Percentiles rank a stretch among this genome's conserved stretches.
phyloP scores from a whole-genome alignment of 2,888 invertebrate species.

The Xestia c-nigrum region DNA sequence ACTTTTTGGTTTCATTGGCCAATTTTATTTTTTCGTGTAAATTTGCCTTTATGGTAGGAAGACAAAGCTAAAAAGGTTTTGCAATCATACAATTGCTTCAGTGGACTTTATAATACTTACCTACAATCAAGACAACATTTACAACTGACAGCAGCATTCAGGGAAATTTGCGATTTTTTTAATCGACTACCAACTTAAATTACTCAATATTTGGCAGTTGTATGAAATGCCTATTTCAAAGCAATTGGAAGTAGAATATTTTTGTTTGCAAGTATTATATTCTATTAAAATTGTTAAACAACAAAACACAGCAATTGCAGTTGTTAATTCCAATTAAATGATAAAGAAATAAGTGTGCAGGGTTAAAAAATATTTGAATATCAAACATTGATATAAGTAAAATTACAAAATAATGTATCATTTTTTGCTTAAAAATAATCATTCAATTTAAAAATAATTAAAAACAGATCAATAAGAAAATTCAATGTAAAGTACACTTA shows the following conservation, averaged over 20 bases:
- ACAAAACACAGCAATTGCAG: slow-evolving; percentile 34
- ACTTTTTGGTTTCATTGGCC: not conserved
- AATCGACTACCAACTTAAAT: not conserved
- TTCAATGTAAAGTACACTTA: slow-evolving; percentile 67
- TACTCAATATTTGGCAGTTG: not conserved
- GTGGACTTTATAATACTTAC: not conserved
- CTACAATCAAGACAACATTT: not conserved
- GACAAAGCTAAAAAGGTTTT: not conserved
- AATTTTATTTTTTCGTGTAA: slow-evolving; percentile 9
- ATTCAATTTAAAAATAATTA: slow-evolving; percentile 17
- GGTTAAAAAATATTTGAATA: slow-evolving; percentile 24
- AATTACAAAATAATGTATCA: slow-evolving; percentile 19
- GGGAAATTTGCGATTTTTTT: not conserved
- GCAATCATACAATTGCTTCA: not conserved
- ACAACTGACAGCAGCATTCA: not conserved
- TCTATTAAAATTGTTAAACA: slow-evolving; percentile 1
- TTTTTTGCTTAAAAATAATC: slow-evolving; percentile 25
- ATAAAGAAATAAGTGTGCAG: slow-evolving; percentile 1
- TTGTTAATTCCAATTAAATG: slow-evolving; percentile 4
- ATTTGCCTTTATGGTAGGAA: not conserved
- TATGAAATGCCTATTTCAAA: not conserved
- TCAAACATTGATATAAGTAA: slow-evolving; percentile 30
- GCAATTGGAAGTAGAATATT: not conserved
- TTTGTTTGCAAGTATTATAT: not conserved
- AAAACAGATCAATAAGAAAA: slow-evolving; percentile 64